Percentiles rank a stretch among this genome's conserved stretches.
Evolutionary conservation across 1,140 invertebrate species (phyloP).

Genomic region (Kradibia gibbosae): DNA sequence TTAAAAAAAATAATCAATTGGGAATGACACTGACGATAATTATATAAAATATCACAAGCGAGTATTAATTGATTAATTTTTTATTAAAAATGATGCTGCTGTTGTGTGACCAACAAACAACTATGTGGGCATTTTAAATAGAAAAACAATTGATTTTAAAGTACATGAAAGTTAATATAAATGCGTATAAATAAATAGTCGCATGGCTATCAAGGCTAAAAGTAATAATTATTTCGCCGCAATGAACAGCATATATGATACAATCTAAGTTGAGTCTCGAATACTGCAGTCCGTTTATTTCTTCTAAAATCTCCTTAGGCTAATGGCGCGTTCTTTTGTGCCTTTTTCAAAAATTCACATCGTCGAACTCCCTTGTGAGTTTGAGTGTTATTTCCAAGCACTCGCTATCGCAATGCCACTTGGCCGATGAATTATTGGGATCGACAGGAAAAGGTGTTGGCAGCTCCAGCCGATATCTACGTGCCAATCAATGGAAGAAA

Average conservation of each 20-base stretch:
- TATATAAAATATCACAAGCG: too few relatives aligned
- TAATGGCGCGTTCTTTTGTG: neutral
- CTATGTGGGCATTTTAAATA: too few relatives aligned
- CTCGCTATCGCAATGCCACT: slow-evolving; percentile 81
- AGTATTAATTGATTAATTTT: too few relatives aligned
- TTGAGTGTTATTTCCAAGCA: slow-evolving; percentile 80
- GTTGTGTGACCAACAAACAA: too few relatives aligned
- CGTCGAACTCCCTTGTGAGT: slow-evolving; percentile 84
- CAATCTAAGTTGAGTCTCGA: neutral
- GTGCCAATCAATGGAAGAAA: slow-evolving; percentile 25
- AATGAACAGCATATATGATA: neutral
- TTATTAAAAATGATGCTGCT: too few relatives aligned
- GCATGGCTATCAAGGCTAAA: neutral
- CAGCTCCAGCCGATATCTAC: slow-evolving; percentile 79
- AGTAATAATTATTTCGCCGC: neutral
- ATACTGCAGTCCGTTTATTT: neutral
- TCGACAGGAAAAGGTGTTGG: slow-evolving; percentile 85
- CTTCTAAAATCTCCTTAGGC: neutral
- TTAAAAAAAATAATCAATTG: too few relatives aligned
- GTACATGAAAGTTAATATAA: too few relatives aligned
- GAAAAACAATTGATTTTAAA: too few relatives aligned
- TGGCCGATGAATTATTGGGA: slow-evolving; percentile 83
- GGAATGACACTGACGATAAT: too few relatives aligned
- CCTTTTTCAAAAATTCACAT: slow-evolving; percentile 81
- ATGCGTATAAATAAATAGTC: neutral